phyloP scores from a whole-genome alignment of 2,113 vertebrate species.

The Malurus elegans region DNA sequence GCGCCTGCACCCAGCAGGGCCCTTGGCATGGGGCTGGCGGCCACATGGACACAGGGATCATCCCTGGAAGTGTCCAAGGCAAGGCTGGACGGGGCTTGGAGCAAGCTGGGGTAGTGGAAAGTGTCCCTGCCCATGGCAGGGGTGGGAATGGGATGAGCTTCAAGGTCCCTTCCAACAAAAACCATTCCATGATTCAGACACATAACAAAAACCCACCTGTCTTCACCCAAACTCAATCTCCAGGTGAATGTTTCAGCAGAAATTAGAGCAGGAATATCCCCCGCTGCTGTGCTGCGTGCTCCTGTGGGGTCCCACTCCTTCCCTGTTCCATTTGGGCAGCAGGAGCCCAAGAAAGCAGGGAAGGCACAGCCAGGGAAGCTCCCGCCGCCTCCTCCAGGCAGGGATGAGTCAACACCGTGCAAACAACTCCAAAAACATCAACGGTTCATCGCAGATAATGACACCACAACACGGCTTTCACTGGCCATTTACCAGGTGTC shows the following conservation, averaged over 20 bases:
- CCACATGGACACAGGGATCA: background rate
- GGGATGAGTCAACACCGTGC: constrained; percentile 1
- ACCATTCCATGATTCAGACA: background rate
- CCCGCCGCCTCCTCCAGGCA: background rate
- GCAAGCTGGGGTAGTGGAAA: background rate
- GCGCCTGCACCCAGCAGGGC: rapidly evolving
- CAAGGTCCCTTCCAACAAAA: background rate
- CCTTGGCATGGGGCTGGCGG: background rate
- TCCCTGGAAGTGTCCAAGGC: background rate
- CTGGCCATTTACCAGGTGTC: background rate
- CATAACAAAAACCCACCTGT: rapidly evolving
- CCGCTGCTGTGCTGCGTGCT: rapidly evolving
- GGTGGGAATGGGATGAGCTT: background rate
- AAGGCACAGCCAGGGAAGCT: constrained; percentile 16
- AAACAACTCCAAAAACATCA: background rate
- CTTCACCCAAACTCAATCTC: background rate
- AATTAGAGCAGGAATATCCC: background rate
- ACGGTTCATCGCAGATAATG: background rate
- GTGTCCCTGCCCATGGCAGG: background rate
- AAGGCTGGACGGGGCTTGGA: background rate
- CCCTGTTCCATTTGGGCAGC: background rate
- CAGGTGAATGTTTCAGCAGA: background rate
- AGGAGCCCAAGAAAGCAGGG: background rate
- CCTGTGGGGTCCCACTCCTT: background rate
- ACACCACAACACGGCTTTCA: background rate